Evolutionary conservation across 1,140 invertebrate species (phyloP).

Genomic region (Zaprionus vittiger): DNA sequence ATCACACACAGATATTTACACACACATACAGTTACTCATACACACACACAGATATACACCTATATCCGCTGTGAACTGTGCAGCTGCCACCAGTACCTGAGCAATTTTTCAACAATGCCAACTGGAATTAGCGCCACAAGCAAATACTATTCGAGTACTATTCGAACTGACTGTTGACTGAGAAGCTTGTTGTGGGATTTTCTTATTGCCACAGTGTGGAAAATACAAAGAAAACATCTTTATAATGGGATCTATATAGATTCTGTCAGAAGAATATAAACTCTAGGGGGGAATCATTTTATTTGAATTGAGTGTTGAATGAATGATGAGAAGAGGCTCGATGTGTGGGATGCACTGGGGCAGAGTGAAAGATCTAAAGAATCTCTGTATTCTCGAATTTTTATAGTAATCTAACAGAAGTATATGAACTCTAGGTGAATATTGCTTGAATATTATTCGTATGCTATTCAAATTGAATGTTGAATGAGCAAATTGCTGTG

Average conservation of each 20-base stretch:
- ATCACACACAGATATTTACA: constrained; percentile 14
- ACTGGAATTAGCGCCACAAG: background rate
- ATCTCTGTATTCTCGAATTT: too few species aligned
- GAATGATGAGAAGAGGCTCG: background rate
- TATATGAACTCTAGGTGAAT: background rate
- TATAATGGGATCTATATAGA: background rate
- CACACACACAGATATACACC: constrained; percentile 6
- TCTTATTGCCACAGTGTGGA: background rate
- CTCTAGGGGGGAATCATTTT: background rate
- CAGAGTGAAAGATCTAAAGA: too few species aligned
- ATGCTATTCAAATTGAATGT: background rate
- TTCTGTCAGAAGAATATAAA: background rate
- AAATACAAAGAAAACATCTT: background rate
- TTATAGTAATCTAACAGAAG: too few species aligned
- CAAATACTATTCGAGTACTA: constrained; percentile 4
- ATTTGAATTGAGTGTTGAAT: background rate
- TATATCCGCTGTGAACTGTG: constrained; percentile 37
- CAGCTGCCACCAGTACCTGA: constrained; percentile 48
- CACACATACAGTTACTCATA: constrained; percentile 6
- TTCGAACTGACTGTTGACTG: constrained; percentile 2
- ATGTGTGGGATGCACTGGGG: too few species aligned
- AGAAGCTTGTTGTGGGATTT: background rate
- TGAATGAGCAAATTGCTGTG: background rate
- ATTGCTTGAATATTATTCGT: background rate
- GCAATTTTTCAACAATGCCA: constrained; percentile 59